Conservation (phyloP, 2,113 vertebrate species). For the Strix aluco region DNA sequence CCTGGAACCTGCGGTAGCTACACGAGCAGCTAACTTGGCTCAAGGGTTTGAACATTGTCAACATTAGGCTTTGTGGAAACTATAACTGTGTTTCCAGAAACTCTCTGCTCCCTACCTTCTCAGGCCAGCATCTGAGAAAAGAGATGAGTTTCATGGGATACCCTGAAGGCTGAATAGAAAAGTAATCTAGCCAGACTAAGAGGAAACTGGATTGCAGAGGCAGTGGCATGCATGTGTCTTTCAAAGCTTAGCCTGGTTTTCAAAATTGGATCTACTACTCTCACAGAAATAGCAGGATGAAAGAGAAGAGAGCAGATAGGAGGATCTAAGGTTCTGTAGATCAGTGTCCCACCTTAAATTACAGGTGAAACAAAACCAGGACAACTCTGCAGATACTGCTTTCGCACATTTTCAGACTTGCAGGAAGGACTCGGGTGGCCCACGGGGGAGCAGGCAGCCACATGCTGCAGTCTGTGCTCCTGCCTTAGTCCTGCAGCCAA, state of each 20-base stretch:
- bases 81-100: neutral
- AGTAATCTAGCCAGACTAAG: neutral
- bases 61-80: neutral
- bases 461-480: neutral
- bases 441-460: neutral
- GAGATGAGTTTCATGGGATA: neutral
- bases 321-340: neutral
- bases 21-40: constrained; percentile 16
- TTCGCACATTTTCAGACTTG: neutral
- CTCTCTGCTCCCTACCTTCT: neutral
- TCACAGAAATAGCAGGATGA: neutral
- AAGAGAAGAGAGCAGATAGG: neutral
- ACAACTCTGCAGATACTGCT: neutral
- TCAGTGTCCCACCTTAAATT: neutral
- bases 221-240: neutral
- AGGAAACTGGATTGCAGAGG: neutral
- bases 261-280: neutral
- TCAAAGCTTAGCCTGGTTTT: neutral
- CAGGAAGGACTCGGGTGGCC: neutral
- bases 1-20: constrained; percentile 2
- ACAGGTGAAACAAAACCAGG: neutral
- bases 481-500: neutral
- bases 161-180: neutral
- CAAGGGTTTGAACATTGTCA: neutral
- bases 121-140: neutral